Base-by-base conservation (phyloP, 2,797 vertebrate species). In the Micropoecilia bifurca region DNA sequence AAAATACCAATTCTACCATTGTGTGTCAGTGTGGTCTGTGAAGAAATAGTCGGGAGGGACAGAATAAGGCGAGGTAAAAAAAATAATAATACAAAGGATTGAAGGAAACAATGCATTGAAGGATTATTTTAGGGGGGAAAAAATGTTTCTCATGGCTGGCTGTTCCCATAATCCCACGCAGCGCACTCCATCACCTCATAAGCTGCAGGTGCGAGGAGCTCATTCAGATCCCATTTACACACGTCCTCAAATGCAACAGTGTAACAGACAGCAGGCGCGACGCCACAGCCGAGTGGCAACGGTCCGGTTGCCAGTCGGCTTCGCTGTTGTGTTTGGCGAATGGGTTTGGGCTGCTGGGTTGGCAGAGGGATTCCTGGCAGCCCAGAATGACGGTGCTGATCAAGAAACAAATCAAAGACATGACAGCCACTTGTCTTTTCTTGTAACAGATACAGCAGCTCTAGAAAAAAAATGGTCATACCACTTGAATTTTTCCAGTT, bases 1-100 rank as follows among this genome's bases (percentile, higher is more conserved):
- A 92, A 95, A 94, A 93, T 94, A 94, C 87, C 45, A 87, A 88
- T 89, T 91, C 85, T 87, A 47, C 87, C 76, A 90, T 92, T 92
- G 90, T 93, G 87, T 81, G 87, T 81, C 74, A 61, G 82, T 79
- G 80, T 82, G 87, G 86, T 88, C 83, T 85, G 83, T 71, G 76
- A 83, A 39, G 74, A 76, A 81, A 80, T 77, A 41, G 77, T 82
- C 76, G 71, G 33, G 73, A 79, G 55, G 79, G 75, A 74, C 2
- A 8, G 43, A 53, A 53, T 2, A 45, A 80, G 71, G 79, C 82
- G 69, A 53, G 79, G 80, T 48, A 22, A 76, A 2, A 61, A 9
- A 33, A 30, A n/a, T n/a, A 59, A 63, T 47, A 74, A 59, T 8
- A 28, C 28, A 63, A 53, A 75, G 79, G 66, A 30, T 78, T 55